Evolutionary conservation across 2,888 invertebrate species (phyloP).

Genomic region (Pyrgus malvae): DNA sequence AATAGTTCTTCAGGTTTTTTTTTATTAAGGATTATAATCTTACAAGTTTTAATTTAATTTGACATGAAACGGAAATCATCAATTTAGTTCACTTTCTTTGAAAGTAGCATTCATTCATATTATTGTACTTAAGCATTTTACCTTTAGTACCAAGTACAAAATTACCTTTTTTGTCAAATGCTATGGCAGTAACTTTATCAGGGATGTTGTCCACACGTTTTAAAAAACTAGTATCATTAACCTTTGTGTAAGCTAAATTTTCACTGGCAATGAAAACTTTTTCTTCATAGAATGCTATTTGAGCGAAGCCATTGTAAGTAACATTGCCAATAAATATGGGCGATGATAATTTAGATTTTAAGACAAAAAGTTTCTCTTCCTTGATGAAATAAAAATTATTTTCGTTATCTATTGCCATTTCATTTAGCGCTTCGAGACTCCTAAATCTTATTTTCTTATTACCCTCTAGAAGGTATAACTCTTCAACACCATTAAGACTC

Average conservation of each 20-base stretch:
- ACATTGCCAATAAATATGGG: constrained; percentile 55
- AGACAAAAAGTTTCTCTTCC: constrained; percentile 54
- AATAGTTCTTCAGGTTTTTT: too few relatives aligned
- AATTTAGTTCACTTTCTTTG: constrained; percentile 32
- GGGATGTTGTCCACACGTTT: constrained; percentile 54
- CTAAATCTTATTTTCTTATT: constrained; percentile 55
- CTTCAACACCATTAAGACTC: constrained; percentile 57
- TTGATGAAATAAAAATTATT: constrained; percentile 67
- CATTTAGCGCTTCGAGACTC: constrained; percentile 55
- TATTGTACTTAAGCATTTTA: constrained; percentile 59
- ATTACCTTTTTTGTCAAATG: constrained; percentile 57
- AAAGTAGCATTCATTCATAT: constrained; percentile 50
- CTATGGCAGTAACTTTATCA: constrained; percentile 58
- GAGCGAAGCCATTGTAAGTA: constrained; percentile 56
- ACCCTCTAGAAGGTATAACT: constrained; percentile 56
- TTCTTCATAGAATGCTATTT: constrained; percentile 59
- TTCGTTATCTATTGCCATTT: constrained; percentile 60
- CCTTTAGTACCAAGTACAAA: constrained; percentile 57
- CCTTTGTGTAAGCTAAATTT: constrained; percentile 56
- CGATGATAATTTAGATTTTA: constrained; percentile 48
- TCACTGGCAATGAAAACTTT: constrained; percentile 60
- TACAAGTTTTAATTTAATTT: too few relatives aligned
- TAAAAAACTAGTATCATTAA: constrained; percentile 54
- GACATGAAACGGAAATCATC: background rate
- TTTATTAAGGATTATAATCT: too few relatives aligned